A percentile compares a stretch with the other conserved stretches of the same genome.
These are phyloP conservation scores for Gryllus longicercus DNA, from an alignment of 2,888 invertebrate genomes.

Conservation along the genomic window DNA sequence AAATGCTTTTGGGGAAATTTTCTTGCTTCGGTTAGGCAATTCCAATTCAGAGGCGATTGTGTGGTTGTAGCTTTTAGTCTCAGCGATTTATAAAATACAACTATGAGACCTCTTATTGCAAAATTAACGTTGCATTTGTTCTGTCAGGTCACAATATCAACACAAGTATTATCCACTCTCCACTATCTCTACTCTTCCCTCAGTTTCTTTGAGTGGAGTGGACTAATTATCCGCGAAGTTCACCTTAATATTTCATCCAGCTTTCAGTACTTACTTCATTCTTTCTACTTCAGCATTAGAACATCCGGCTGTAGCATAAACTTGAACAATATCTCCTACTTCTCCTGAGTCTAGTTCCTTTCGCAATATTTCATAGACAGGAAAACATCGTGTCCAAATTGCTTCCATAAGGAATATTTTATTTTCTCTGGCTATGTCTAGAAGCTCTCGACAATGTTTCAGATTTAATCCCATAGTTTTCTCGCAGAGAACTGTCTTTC, in stretches of 20 bases:
- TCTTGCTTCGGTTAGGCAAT: too few species aligned
- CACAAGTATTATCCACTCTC: too few species aligned
- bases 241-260: not conserved
- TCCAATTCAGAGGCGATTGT: too few species aligned
- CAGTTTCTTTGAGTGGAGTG: too few species aligned
- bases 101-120: too few species aligned
- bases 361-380: slow-evolving; percentile 66
- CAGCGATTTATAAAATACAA: too few species aligned
- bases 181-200: too few species aligned
- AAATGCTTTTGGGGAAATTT: too few species aligned
- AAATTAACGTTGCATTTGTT: too few species aligned
- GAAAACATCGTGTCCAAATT: slow-evolving; percentile 85
- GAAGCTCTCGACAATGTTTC: slow-evolving; percentile 66
- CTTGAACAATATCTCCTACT: slow-evolving; percentile 68
- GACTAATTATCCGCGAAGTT: not conserved
- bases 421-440: slow-evolving; percentile 62
- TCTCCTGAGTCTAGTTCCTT: slow-evolving; percentile 62
- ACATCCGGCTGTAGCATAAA: slow-evolving; percentile 68
- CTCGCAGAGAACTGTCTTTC: slow-evolving; percentile 86
- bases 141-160: too few species aligned
- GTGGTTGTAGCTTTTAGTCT: too few species aligned
- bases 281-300: slow-evolving; percentile 56
- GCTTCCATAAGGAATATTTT: slow-evolving; percentile 83
- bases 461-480: slow-evolving; percentile 82
- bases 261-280: slow-evolving; percentile 52